A percentile compares a stretch with the other conserved stretches of the same genome.
Evolutionary conservation across 2,888 invertebrate species (phyloP).

Genomic region (Apeira syringaria): DNA sequence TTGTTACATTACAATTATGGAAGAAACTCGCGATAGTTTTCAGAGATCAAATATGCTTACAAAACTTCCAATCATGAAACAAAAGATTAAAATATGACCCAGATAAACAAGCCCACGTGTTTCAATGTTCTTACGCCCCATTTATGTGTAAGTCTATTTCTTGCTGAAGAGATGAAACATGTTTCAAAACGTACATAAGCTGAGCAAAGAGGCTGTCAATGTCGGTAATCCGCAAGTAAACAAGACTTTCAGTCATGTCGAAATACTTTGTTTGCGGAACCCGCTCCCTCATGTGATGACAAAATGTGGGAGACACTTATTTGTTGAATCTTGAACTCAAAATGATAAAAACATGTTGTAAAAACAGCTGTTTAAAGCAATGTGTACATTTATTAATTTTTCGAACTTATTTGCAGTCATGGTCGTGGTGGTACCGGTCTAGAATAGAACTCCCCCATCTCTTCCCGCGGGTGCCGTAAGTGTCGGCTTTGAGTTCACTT

Average conservation of each 20-base stretch:
- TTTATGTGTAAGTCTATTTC: conserved; percentile 13
- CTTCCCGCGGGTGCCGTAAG: no score
- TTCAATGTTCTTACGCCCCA: conserved; percentile 7
- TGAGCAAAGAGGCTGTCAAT: conserved; percentile 45
- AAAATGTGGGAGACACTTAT: conserved; percentile 12
- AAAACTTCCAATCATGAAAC: no score
- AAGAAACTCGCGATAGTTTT: no score
- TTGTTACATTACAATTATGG: no score
- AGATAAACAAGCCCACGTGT: not conserved
- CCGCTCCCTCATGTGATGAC: conserved; percentile 33
- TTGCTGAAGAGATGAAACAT: conserved; percentile 24
- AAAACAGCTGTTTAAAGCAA: no score
- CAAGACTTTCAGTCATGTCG: conserved; percentile 23
- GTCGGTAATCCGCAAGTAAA: conserved; percentile 43
- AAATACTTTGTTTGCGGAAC: conserved; percentile 42
- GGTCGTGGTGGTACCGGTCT: no score
- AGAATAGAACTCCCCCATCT: no score
- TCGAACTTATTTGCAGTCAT: no score
- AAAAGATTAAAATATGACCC: not conserved
- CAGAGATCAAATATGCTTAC: no score
- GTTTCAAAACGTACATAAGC: conserved; percentile 37
- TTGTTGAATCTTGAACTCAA: conserved; percentile 18
- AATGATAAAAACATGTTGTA: conserved; percentile 14
- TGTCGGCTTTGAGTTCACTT: no score
- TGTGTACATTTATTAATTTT: no score